phyloP scores from a whole-genome alignment of 2,888 invertebrate genomes.

The Chalcosyrphus nemorum region DNA sequence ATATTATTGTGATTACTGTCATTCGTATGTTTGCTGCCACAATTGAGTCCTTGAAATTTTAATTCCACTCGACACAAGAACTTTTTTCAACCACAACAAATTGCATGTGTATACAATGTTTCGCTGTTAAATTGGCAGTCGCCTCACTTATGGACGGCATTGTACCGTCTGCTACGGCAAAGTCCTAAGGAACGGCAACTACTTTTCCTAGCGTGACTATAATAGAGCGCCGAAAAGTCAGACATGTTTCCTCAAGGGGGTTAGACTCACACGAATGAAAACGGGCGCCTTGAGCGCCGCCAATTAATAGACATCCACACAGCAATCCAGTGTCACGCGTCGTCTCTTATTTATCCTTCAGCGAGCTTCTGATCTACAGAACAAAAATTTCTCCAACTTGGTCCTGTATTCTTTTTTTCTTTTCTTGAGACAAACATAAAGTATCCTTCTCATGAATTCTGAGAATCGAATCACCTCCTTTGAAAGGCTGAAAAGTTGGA shows the following conservation, averaged over 20 bases:
- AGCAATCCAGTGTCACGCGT: conserved; percentile 61
- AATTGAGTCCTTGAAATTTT: neutral
- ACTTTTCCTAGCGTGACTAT: conserved; percentile 1
- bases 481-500: conserved; percentile 15
- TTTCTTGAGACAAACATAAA: neutral
- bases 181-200: neutral
- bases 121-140: conserved; percentile 19
- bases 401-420: too few species aligned
- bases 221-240: conserved; percentile 2
- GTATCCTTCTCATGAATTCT: neutral
- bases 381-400: too few species aligned
- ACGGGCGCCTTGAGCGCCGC: conserved; percentile 59
- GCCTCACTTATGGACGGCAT: neutral
- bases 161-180: neutral
- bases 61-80: conserved; percentile 14
- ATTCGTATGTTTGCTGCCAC: too few species aligned
- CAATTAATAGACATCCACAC: conserved; percentile 63
- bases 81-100: neutral
- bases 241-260: neutral
- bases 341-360: conserved; percentile 61
- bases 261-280: conserved; percentile 17
- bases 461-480: neutral
- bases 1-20: conserved; percentile 38
- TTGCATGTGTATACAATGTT: conserved; percentile 10
- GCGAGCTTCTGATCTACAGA: conserved; percentile 15